phyloP scores from a whole-genome alignment of 2,888 invertebrate species.

The Eugnorisma glareosa region DNA sequence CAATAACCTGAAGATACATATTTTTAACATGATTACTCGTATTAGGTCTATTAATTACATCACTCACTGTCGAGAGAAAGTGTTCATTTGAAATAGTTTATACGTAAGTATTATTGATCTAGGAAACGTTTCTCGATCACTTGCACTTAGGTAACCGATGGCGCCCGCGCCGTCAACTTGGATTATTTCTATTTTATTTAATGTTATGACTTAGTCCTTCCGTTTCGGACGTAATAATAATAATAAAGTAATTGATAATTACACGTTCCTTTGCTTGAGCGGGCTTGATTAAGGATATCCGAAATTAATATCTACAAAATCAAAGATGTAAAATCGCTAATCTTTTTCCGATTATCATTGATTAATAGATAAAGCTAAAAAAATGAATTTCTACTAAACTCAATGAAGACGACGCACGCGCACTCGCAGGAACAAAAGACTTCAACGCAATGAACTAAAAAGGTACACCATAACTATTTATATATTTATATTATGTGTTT shows the following conservation, averaged over 20 bases:
- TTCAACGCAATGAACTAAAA: slow-evolving; percentile 49
- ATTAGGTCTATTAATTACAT: slow-evolving; percentile 37
- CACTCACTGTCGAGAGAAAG: slow-evolving; percentile 45
- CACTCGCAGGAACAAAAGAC: slow-evolving; percentile 55
- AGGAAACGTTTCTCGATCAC: slow-evolving; percentile 56
- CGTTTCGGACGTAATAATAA: not conserved
- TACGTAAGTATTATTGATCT: slow-evolving; percentile 44
- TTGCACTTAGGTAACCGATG: slow-evolving; percentile 43
- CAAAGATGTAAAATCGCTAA: not conserved
- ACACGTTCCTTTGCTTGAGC: not conserved
- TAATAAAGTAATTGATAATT: not conserved
- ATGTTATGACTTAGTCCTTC: slow-evolving; percentile 6
- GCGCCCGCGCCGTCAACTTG: not conserved
- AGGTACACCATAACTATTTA: not conserved
- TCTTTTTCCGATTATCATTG: no score
- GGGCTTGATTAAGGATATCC: not conserved
- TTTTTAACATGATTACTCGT: not conserved
- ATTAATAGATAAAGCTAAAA: no score
- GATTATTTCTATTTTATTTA: slow-evolving; percentile 11
- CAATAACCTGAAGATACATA: not conserved
- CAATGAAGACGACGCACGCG: not conserved
- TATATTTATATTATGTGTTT: not conserved
- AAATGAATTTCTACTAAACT: not conserved
- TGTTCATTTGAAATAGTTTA: slow-evolving; percentile 50
- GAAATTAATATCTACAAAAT: not conserved